Conservation (phyloP, 2,113 vertebrate genomes). For the Carassius auratus region DNA sequence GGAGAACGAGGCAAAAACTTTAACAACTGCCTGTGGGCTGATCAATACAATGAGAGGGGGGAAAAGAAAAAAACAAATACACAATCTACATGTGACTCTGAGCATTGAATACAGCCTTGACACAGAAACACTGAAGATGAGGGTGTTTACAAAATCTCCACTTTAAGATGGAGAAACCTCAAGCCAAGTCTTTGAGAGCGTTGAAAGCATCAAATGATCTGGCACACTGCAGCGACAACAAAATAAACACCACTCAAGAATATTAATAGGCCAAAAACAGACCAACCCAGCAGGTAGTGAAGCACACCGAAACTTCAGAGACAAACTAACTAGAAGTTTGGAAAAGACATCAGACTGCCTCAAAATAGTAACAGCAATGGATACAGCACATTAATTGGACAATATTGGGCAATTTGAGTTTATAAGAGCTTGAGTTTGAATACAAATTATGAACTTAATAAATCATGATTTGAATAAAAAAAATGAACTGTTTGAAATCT, state of each 20-base stretch:
- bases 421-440: not conserved
- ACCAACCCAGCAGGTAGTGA: not conserved
- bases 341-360: not conserved
- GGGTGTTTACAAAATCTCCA: not conserved
- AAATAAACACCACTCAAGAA: not conserved
- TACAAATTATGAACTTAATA: too few species aligned
- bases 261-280: not conserved
- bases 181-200: conserved; percentile 19
- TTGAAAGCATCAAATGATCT: not conserved
- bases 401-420: not conserved
- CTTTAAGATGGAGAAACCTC: not conserved
- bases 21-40: conserved; percentile 5
- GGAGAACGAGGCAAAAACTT: conserved; percentile 16
- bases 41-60: not conserved
- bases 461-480: not conserved
- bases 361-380: not conserved
- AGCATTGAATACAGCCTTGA: not conserved
- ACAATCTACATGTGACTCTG: conserved; percentile 19
- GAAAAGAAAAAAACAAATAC: not conserved
- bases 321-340: not conserved
- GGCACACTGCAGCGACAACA: conserved; percentile 13
- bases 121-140: not conserved
- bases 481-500: not conserved
- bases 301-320: not conserved
- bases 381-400: not conserved